Base-by-base conservation (phyloP, 2,888 invertebrate species). In the Cerastoderma edule region DNA sequence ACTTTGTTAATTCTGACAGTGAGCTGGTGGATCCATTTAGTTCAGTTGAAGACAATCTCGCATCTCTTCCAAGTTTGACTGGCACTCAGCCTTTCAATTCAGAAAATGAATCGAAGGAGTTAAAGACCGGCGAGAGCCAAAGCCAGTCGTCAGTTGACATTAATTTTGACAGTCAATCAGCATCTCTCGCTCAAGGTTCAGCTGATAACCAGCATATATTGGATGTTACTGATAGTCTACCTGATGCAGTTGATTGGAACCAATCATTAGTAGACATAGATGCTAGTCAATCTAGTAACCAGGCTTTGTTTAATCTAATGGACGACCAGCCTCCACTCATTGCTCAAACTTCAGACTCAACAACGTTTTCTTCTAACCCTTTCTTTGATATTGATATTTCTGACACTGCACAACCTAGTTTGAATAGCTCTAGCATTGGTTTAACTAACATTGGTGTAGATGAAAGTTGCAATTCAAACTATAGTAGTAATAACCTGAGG, bases 1-100 rank as follows among this genome's bases (percentile, higher is more conserved):
- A 80, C 46, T 68, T 78, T 57, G 54, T 67, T n/a, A 66, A 60
- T 10, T 75, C 79, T 0, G 74, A 67, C 28, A 77, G 81, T 73
- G 81, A 81, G 28, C 64, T 81, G 19, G 73, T 75, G 6, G 75
- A 75, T 54, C 69, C 75, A 5, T 75, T 75, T 48, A 75, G 69
- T 60, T 75, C 75, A 32, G 69, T 69, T 16, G 75, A 75, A 46
- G 75, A 75, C 19, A 50, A 13, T 27, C 50, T n/a, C 10, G 1
- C 50, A 2, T 50, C 50, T 50, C 22, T 22, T 50, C 50, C 19
- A 39, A 60, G 39, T 60, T 22, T 32, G 22, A 60, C 60, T 39
- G 30, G 16, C 13, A n/a, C 16, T 28, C 3, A 1, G 10, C 35
- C 39, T 39, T 8, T 19, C 30, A 3, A 35, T 13, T 8, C 39